Evolutionary conservation across 2,888 invertebrate genomes (phyloP), one percentile per base, ranked within the genome.

Genomic region (Sympetrum striolatum): DNA sequence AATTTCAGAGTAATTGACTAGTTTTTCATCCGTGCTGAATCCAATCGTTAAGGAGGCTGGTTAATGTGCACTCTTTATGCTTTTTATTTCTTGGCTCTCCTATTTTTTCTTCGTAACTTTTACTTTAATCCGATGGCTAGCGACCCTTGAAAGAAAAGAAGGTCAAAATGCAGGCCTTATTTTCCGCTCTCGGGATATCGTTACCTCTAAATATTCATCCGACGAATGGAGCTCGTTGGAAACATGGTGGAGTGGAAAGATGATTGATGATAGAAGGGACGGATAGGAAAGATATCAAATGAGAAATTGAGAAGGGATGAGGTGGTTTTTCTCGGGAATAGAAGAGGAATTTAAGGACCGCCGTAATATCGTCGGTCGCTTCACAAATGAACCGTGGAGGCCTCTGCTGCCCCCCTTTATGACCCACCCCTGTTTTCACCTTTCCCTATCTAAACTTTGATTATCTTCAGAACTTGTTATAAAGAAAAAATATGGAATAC

Each of bases 361-460:
- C 18, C 44, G 48, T 48, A 53, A 22, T 6, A 39, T 39, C 39
- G 4, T 2, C 44, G 10, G 81, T 48, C 81, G 25, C 81, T 48
- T 81, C 81, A 81, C 44, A 81, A 81, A 81, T 44, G 81, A 81
- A 53, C 48, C 81, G 37, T 81, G 53, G 81, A 44, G 31, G n/a
- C n/a, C 53, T 48, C 44, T 81, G 53, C 81, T 12, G 1, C 53
- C n/a, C 53, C n/a, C 48, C 48, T 44, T 44, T 44, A 44, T 44
- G 44, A 44, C 44, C 6, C 4, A n/a, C n/a, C 10, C 44, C 10
- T 44, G 44, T 44, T 44, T 44, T 8, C 44, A 44, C 44, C 44
- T 44, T 44, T 44, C 44, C 10, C 10, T 6, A 10, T 44, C 10
- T 44, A n/a, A n/a, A n/a, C n/a, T n/a, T n/a, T n/a, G n/a, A n/a